Percentiles rank a stretch among this genome's conserved stretches.
These are phyloP conservation scores for Pristionchus arcanus DNA, from an alignment of 2,888 invertebrate genomes.

Conservation along the genomic window DNA sequence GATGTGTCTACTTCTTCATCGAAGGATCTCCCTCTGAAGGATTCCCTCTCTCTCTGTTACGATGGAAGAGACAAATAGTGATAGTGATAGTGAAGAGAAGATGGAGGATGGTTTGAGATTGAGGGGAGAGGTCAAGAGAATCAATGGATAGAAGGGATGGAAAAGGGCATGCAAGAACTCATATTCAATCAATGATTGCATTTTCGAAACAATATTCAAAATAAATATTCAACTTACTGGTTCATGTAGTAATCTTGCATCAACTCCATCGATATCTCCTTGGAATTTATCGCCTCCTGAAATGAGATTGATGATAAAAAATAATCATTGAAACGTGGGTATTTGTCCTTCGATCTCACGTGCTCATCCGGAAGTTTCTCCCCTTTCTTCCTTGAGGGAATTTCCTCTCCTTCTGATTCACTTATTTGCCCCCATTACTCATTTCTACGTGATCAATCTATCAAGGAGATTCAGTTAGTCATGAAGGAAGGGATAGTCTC, in stretches of 20 bases:
- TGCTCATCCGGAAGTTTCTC: constrained; percentile 2
- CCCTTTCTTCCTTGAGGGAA: neutral
- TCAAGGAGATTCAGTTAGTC: neutral
- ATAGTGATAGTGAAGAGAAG: constrained; percentile 37
- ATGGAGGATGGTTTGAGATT: neutral
- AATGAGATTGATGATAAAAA: neutral
- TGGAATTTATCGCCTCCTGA: constrained; percentile 72
- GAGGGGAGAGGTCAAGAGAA: constrained; percentile 31
- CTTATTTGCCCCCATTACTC: constrained; percentile 30
- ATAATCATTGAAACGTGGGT: neutral
- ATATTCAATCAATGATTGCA: neutral
- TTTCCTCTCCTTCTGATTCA: neutral
- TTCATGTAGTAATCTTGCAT: constrained; percentile 66
- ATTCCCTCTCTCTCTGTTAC: constrained; percentile 48
- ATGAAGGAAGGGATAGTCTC: too few relatives aligned
- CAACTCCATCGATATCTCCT: constrained; percentile 78
- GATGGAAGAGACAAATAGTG: constrained; percentile 50
- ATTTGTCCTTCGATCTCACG: neutral
- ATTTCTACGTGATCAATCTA: constrained; percentile 30
- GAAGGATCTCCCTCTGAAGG: neutral
- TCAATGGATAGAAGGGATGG: neutral
- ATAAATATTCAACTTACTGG: constrained; percentile 61
- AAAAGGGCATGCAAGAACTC: neutral
- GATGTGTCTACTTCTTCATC: constrained; percentile 1
- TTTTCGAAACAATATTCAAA: neutral